Evolutionary conservation across 1,140 invertebrate genomes (phyloP).

Genomic region (Acyrthosiphon pisum): DNA sequence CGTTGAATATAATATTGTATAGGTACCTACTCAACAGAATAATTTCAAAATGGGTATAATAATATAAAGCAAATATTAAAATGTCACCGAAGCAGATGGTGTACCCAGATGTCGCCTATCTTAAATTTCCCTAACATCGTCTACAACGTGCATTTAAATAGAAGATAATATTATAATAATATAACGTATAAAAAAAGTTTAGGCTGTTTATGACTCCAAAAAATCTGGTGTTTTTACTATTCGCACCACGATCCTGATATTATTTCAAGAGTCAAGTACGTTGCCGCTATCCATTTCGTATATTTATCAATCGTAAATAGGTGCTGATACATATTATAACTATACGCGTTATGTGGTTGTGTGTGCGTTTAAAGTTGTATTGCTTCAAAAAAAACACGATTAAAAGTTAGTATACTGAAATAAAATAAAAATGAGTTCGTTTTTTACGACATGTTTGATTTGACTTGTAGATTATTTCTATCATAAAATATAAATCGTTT

Average conservation of each 20-base stretch:
- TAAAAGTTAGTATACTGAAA: background rate
- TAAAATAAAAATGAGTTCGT: background rate
- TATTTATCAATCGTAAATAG: background rate
- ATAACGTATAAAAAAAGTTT: conserved; percentile 28
- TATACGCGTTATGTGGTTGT: background rate
- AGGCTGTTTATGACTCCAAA: background rate
- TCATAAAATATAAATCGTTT: background rate
- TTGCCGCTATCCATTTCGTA: background rate
- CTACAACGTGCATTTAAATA: background rate
- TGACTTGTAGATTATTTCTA: too few species aligned
- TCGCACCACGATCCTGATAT: background rate
- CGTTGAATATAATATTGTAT: background rate
- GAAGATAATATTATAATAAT: background rate
- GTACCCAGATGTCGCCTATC: conserved; percentile 1
- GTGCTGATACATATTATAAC: background rate
- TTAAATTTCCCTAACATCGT: conserved; percentile 9
- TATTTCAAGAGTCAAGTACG: background rate
- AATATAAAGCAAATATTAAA: conserved; percentile 44
- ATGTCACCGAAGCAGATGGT: conserved; percentile 38
- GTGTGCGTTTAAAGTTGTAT: too few species aligned
- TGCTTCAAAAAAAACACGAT: background rate
- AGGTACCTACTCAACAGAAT: background rate
- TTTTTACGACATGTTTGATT: background rate
- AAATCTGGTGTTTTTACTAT: background rate
- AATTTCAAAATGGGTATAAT: conserved; percentile 26